Evolutionary conservation across 2,888 invertebrate genomes (phyloP), one percentile per base, ranked within the genome.

Genomic region (Caenorhabditis imperialis): DNA sequence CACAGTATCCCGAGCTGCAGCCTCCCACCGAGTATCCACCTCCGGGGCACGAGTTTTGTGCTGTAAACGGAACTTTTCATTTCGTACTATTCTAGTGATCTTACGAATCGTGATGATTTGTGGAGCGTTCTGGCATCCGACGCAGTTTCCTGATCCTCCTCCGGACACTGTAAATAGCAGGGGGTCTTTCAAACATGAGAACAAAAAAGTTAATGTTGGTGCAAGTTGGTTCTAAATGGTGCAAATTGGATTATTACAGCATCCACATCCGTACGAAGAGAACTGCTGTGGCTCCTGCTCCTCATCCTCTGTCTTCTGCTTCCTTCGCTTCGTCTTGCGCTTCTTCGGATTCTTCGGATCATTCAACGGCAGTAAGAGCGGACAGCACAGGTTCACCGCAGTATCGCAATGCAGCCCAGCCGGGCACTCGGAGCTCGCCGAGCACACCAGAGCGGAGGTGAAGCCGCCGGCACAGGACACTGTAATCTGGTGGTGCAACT

Each of bases 381-480:
- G 86, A 69, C 87, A 87, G 69, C 87, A 87, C 14, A 81, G 70
- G 45, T 75, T 67, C 54, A 81, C 71, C 12, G 69, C 67, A 2
- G 62, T 50, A 51, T 85, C 85, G 53, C 87, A 87, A 69, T 81
- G 82, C 42, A 85, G 77, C 12, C 86, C 87, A 33, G 78, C 81
- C 7, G 87, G 87, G 48, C 87, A 87, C 20, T 77, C 77, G 16
- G 74, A 50, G 27, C 76, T 78, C 5, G 48, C 54, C 33, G 72
- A 69, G 62, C 86, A 85, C 4, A 71, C 70, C 22, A 85, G 45
- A 16, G 76, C 72, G 30, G 83, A 83, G 10, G 61, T 47, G 71
- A 83, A 84, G 23, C 84, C 84, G 8, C 80, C 82, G 38, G 85
- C 83, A 57, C 86, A 86, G 4, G 63, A 72, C 22, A 63, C 83